Conservation (phyloP, 2,113 vertebrate genomes). For the Apus apus region DNA sequence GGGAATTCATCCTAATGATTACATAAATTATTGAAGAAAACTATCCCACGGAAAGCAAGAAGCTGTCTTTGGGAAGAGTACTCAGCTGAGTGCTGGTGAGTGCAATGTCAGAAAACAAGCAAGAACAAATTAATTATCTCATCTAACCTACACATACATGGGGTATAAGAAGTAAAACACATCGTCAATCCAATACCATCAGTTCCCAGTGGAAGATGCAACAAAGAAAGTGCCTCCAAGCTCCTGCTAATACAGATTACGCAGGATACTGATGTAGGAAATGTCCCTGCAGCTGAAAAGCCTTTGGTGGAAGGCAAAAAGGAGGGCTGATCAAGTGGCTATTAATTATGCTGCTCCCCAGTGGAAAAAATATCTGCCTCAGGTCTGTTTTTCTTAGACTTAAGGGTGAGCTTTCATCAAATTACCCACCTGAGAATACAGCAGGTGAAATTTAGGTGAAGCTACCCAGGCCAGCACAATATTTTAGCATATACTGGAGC, state of each 20-base stretch:
- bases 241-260: neutral
- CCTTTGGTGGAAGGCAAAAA: neutral
- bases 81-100: neutral
- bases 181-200: neutral
- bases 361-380: neutral
- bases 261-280: neutral
- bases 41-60: neutral
- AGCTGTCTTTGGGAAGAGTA: neutral
- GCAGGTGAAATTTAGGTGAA: neutral
- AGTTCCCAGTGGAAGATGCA: neutral
- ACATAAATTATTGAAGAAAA: slow-evolving; percentile 3
- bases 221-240: neutral
- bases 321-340: neutral
- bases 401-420: neutral
- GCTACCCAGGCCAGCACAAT: neutral
- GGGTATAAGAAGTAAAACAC: neutral
- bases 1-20: neutral
- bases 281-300: neutral
- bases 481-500: neutral
- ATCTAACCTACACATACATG: neutral
- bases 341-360: neutral
- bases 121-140: neutral
- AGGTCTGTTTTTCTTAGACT: neutral
- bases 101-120: neutral
- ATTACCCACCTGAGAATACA: neutral